These are phyloP conservation scores for Eutrigla gurnardus DNA, from an alignment of 2,797 vertebrate genomes.

Conservation along the genomic window DNA sequence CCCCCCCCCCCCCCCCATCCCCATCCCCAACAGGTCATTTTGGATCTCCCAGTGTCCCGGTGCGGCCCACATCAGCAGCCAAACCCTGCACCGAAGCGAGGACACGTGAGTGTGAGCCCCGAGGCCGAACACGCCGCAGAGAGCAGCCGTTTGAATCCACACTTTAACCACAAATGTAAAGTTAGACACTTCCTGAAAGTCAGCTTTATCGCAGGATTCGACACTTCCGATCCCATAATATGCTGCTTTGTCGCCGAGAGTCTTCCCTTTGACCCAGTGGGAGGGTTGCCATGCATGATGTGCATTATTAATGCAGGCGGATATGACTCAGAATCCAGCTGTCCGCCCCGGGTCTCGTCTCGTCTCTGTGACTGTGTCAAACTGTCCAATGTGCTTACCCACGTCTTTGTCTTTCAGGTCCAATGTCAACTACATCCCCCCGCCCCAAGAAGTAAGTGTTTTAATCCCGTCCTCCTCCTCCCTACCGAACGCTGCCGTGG, in stretches of 20 bases:
- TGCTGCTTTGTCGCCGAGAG: not conserved
- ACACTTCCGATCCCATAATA: not conserved
- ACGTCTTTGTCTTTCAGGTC: conserved; percentile 76
- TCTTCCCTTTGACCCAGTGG: conserved; percentile 22
- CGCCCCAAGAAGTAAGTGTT: conserved; percentile 83
- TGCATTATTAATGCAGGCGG: conserved; percentile 63
- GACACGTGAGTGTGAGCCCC: conserved; percentile 84
- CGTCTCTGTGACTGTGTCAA: conserved; percentile 44
- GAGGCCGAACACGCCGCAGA: not conserved
- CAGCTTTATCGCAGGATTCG: not conserved
- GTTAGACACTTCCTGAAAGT: not conserved
- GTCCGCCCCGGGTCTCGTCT: conserved; percentile 44
- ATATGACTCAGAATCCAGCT: conserved; percentile 64
- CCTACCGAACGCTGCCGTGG: not conserved
- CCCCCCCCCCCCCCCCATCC: conserved; percentile 62
- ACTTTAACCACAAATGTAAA: no score
- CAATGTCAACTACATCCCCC: conserved; percentile 81
- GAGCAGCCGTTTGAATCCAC: no score
- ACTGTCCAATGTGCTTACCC: conserved; percentile 50
- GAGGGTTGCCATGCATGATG: conserved; percentile 47
- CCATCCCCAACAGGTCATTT: conserved; percentile 83
- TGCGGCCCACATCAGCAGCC: conserved; percentile 86
- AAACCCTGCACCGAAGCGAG: conserved; percentile 86
- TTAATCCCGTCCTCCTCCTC: not conserved
- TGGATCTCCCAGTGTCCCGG: conserved; percentile 87